Base-by-base conservation (phyloP, 2,888 invertebrate species). In the Bombyx huttoni region DNA sequence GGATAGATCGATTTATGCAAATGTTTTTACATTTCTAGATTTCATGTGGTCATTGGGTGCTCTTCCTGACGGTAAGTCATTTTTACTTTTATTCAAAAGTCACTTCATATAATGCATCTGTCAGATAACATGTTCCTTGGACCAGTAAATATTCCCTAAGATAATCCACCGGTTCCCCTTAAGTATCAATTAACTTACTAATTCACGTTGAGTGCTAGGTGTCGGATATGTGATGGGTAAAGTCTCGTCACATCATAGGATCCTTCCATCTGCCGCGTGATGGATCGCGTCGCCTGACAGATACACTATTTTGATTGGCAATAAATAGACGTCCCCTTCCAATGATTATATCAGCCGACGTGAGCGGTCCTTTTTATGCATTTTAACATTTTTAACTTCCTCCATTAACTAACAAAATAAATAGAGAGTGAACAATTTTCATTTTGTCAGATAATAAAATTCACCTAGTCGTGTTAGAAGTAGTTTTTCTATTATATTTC, bases 21-120 rank as follows among this genome's bases (percentile, higher is more conserved):
- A 86, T 89, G 81, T 88, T 89, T 89, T 89, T 89, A 88, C 90
- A 89, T 90, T 91, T 94, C 91, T 94, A 97, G 97, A 97, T 95
- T 96, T 97, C 94, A 96, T 97, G 96, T 97, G 97, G 97, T 96
- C 96, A 90, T 94, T 97, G 94, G 97, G 96, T 92, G 96, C 96
- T 91, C 94, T 97, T 92, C 96, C 96, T 91, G 97, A 97, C 92
- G 96, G 97, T 97, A 92, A 95, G 96, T 94, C 78, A 55, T 68
- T 70, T 75, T 68, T 73, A 68, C 75, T 77, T 73, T 77, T 79
- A 75, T 66, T 68, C 61, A 55, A 65, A 75, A 73, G 72, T 78
- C 78, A 79, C 73, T 65, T 68, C 68, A 78, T 66, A 67, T 66
- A 67, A 72, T 64, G 72, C 79, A 80, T 80, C 52, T 50, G 40